Evolutionary conservation across 2,113 vertebrate species (phyloP).

Genomic region (Sclerurus mexicanus): DNA sequence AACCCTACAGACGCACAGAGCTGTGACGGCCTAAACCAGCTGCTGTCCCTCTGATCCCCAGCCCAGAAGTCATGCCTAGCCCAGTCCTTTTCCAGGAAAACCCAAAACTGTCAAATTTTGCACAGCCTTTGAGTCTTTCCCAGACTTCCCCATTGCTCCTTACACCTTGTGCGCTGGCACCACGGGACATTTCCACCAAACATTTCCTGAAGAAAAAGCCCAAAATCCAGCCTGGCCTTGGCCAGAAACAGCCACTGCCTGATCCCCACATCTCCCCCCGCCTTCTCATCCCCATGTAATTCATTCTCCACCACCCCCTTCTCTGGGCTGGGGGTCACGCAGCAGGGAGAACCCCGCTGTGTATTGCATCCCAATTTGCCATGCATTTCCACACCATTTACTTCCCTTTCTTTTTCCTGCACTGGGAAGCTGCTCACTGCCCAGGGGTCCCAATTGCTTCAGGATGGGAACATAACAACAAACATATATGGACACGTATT

Average conservation of each 20-base stretch:
- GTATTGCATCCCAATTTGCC: constrained; percentile 64
- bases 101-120: neutral
- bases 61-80: neutral
- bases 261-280: neutral
- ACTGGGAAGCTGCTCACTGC: constrained; percentile 26
- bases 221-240: neutral
- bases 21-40: fast-evolving
- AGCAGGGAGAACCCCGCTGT: constrained; percentile 23
- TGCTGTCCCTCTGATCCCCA: neutral
- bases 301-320: neutral
- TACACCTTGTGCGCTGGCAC: fast-evolving
- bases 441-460: constrained; percentile 26
- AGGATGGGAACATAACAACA: neutral
- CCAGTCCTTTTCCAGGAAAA: neutral
- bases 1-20: neutral
- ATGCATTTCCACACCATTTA: constrained; percentile 70
- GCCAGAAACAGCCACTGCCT: fast-evolving
- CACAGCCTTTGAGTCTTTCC: neutral
- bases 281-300: neutral
- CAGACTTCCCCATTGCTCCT: neutral
- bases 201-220: fast-evolving
- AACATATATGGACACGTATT: neutral
- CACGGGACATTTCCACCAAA: neutral
- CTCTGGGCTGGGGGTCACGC: neutral
- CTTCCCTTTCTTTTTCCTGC: constrained; percentile 59